Evolutionary conservation across 2,113 vertebrate genomes (phyloP), one percentile per base, ranked within the genome.

Genomic region (Chlorodrepanis virens): DNA sequence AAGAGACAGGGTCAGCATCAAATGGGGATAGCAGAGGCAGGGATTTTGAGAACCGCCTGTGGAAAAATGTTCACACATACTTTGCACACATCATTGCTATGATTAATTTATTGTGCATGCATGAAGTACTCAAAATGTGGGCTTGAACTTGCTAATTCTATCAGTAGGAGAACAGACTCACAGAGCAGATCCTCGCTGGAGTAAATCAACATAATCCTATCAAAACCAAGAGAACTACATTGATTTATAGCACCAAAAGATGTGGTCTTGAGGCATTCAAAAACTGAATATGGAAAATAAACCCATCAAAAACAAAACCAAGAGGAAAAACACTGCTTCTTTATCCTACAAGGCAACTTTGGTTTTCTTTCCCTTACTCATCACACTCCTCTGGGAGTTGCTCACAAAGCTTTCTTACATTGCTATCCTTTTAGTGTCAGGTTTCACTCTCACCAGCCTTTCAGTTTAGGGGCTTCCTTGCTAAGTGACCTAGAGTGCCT

Each of bases 91-190:
- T 79, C 50, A 24, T 79, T 85, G 84, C 76, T 72, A 33, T 93
- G 94, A 96, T 93, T 80, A 59, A 93, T 90, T 93, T 91, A 53
- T 95, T 70, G 87, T 69, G 91, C 74, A 53, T 33, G 81, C 93
- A 83, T 65, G 59, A 82, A 91, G 67, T 39, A 64, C 74, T 87
- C 74, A 84, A 79, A 96, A 87, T 6, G 47, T 86, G 92, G 64
- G 50, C 76, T 72, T 82, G 81, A 96, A 79, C 39, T 91, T 87
- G 87, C 87, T 87, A 82, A 83, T 74, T 91, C 42, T 84, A 82
- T 78, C 83, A 87, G 65, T 11, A 53, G 49, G 37, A 89, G 74
- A 91, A 94, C 0, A 93, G 81, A 65, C 25, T 61, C 49, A 29
- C 37, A 78, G 56, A 79, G 87, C 87, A 87, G 67, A 93, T 69